Evolutionary conservation across 2,797 vertebrate species (phyloP), one percentile per base, ranked within the genome.

Genomic region (Chromis chromis): DNA sequence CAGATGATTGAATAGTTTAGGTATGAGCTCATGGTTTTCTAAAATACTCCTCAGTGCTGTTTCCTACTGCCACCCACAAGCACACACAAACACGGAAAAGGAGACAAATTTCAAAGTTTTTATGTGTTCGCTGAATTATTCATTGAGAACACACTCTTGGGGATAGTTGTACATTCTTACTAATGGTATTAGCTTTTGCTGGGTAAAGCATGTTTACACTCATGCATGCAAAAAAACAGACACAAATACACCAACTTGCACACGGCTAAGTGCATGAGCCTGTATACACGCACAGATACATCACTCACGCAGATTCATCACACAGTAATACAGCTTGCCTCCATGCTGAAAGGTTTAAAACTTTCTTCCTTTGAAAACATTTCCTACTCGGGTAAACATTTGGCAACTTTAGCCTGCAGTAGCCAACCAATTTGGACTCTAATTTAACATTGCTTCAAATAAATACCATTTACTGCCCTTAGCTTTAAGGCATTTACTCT

Each of bases 61-160:
- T 70, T 62, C 31, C 31, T 65, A 8, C 71, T 59, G 68, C 60
- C 74, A 85, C 74, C 52, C 58, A 69, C 49, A 50, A 50, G 46
- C 72, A 52, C 48, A 72, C 33, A 66, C 9, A 79, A 78, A 83
- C 82, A 81, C 57, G 57, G 76, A 85, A 81, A 85, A 81, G 24
- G 10, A 79, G 79, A n/a, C 3, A 44, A 46, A 62, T 69, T 73
- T 81, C 76, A 24, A 86, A 65, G 49, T 83, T 90, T 88, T 75
- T 56, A 83, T 88, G 81, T 39, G 13, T 79, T 82, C 89, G 75
- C 74, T 92, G 84, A 92, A 92, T 93, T 89, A 92, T 91, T 76
- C 56, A 91, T 88, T 13, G 69, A 39, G 80, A 84, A 84, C 74
- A 81, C 78, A 76, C 86, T 89, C 82, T 49, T 24, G 85, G 83